Evolutionary conservation across 1,140 invertebrate species (phyloP).

Genomic region (Cydia fagiglandana): DNA sequence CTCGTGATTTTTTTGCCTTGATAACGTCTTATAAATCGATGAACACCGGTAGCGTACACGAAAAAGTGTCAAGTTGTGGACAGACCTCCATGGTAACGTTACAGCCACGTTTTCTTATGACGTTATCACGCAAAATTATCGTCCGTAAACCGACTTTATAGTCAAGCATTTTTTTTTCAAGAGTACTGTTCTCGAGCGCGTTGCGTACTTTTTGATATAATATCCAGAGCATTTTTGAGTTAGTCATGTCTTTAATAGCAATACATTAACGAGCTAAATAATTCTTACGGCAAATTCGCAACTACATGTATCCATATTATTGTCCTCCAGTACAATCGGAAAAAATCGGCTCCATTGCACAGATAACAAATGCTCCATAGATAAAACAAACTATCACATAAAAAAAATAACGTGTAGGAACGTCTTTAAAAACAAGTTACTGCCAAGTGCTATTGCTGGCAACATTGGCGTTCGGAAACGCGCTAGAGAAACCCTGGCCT

Average conservation of each 20-base stretch:
- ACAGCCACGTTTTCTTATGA: too few relatives aligned
- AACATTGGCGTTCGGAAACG: conserved; percentile 65
- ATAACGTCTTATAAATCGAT: too few relatives aligned
- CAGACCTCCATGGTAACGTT: too few relatives aligned
- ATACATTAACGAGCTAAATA: background rate
- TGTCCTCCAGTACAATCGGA: conserved; percentile 22
- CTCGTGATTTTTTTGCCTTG: too few relatives aligned
- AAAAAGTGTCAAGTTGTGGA: too few relatives aligned
- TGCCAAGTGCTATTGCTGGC: conserved; percentile 71
- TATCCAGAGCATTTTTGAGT: too few relatives aligned
- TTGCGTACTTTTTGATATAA: too few relatives aligned
- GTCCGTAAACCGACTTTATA: too few relatives aligned
- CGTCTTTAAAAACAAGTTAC: conserved; percentile 41
- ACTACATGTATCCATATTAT: conserved; percentile 25
- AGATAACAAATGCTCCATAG: conserved; percentile 9
- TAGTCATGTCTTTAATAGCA: background rate
- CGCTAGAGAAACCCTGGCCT: conserved; percentile 65
- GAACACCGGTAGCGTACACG: too few relatives aligned
- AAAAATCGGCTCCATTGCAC: conserved; percentile 14
- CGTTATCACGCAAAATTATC: too few relatives aligned
- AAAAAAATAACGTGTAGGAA: conserved; percentile 4
- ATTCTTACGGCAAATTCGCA: background rate
- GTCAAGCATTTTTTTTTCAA: too few relatives aligned
- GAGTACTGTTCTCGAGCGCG: too few relatives aligned
- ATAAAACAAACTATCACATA: conserved; percentile 19